Evolutionary conservation across 2,797 vertebrate species (phyloP), one percentile per base, ranked within the genome.

Genomic region (Lutjanus campechanus): DNA sequence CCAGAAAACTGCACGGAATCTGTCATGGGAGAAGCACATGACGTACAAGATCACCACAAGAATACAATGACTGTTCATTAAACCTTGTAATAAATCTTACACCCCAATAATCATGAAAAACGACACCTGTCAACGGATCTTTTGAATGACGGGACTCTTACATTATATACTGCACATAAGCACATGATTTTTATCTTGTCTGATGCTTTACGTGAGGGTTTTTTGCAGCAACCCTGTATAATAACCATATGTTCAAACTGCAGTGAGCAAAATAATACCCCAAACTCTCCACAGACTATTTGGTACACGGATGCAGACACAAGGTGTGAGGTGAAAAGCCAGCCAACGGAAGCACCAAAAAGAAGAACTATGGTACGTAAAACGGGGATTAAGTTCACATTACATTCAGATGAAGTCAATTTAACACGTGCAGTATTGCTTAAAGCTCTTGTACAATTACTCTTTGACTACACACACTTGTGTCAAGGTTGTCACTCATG

Each of bases 231-330:
- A 20, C 0, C 20, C 7, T 8, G 1, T 17, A 7, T 19, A 2
- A 25, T n/a, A 36, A 36, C 5, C 29, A 36, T 36, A 36, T 36
- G 29, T 36, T 36, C n/a, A 17, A 11, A 25, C 4, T 36, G 2
- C 10, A 41, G 1, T 50, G 20, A 51, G 4, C 11, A 1, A 51
- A 41, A 15, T 41, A 44, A 59, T 8, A 11, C 4, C 3, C 19
- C 11, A 1, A 8, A 15, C 3, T 76, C 7, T 70, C 25, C 12
- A 5, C 73, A 91, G 91, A 73, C 89, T 29, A 19, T 92, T 49
- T 91, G 90, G 88, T 90, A 91, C 15, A 1, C 22, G 1, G 90
- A 91, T 4, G 55, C 0, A 0, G 71, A 79, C 15, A 0, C 47
- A 36, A 51, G 51, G 16, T 0, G 2, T 2, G 85, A 90, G 25